Base-by-base conservation (phyloP, 2,888 invertebrate species). In the Microplitis deprimator region DNA sequence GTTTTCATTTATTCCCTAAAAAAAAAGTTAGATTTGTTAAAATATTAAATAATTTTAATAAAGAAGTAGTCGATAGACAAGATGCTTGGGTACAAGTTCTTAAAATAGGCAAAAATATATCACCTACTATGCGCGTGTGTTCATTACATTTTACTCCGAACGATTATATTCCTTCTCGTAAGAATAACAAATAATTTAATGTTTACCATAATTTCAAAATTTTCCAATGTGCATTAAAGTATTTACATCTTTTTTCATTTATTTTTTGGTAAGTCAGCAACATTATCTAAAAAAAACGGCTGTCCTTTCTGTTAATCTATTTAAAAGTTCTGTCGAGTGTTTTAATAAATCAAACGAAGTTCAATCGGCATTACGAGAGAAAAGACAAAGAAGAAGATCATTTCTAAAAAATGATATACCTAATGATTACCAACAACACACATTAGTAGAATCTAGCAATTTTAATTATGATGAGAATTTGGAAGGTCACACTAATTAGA, bases 91-190 rank as follows among this genome's bases (percentile, higher is more conserved):
- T 68, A 39, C 73, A 39, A 62, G 39, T 39, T 17, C 62, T 78
- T 29, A 78, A 69, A 76, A 78, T 78, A 38, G 64, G 75, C n/a
- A 78, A 76, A 73, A 68, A 20, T 59, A 68, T 73, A 10, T 29
- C 75, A 13, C 8, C 38, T 3, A 40, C 72, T 10, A 76, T 62
- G 68, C 17, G 50, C 68, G 78, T 78, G n/a, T 78, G 75, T 64
- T 78, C 75, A 16, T 68, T 75, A 68, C 69, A 78, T 73, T 78
- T 78, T 69, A 64, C 61, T 20, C 13, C 72, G 73, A 10, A 68
- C 17, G 39, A 75, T 38, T 68, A n/a, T 64, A 38, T 75, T 16
- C 41, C 61, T 20, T 17, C 73, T 38, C 10, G 72, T 64, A 73
- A 73, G 62, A 40, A 40, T 7, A 41, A 60, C 39, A 60, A 61